Conservation (phyloP, 1,140 invertebrate genomes). For the Globodera ellingtonae region DNA sequence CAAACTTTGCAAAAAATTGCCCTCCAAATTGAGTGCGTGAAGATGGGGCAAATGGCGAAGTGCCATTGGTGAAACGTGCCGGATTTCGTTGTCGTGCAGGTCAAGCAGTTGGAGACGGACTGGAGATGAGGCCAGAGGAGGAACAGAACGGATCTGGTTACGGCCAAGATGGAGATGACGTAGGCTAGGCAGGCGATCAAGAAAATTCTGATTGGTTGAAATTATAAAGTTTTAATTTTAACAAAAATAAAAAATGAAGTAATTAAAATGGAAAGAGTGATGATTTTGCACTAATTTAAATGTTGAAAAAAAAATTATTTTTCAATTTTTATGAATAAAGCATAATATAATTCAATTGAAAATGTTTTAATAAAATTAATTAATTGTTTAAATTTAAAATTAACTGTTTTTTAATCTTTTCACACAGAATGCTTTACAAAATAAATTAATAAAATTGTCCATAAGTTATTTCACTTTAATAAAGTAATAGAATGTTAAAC, state of each 20-base stretch:
- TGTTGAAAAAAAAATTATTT: too few species aligned
- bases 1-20: slow-evolving; percentile 49
- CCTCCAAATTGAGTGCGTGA: slow-evolving; percentile 37
- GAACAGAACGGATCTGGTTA: slow-evolving; percentile 47
- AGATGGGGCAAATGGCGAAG: slow-evolving; percentile 41
- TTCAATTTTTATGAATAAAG: too few species aligned
- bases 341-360: too few species aligned
- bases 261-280: not conserved
- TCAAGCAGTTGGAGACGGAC: slow-evolving; percentile 35
- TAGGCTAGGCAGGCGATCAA: slow-evolving; percentile 45
- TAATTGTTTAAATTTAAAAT: not conserved
- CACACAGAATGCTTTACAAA: not conserved
- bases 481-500: not conserved
- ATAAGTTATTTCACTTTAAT: not conserved
- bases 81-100: slow-evolving; percentile 46
- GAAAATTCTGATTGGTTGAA: slow-evolving; percentile 35
- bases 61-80: slow-evolving; percentile 32
- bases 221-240: not conserved
- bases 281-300: slow-evolving; percentile 1
- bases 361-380: not conserved
- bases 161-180: slow-evolving; percentile 43
- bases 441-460: not conserved
- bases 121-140: slow-evolving; percentile 28
- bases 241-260: slow-evolving; percentile 17
- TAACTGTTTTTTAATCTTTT: not conserved